Evolutionary conservation across 2,797 vertebrate species (phyloP).

Genomic region (Pseudochaenichthys georgianus): DNA sequence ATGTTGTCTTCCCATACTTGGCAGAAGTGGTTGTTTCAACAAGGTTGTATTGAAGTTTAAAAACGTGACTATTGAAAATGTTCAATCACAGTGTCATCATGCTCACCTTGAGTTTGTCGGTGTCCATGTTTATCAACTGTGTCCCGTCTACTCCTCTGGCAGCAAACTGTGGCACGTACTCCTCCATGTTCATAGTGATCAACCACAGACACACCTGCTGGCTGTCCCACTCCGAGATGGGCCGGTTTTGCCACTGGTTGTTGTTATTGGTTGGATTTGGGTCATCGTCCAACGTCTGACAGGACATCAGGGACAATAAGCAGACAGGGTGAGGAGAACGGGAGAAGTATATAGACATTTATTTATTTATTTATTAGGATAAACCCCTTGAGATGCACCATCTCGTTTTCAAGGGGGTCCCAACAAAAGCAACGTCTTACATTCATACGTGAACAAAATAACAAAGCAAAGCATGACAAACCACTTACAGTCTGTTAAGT

Average conservation of each 20-base stretch:
- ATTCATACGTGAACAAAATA: no score
- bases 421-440: no score
- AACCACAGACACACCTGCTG: slow-evolving; percentile 92
- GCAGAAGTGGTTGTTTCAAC: background rate
- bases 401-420: no score
- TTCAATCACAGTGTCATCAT: no score
- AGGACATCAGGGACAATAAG: slow-evolving; percentile 9
- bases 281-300: slow-evolving; percentile 88
- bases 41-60: no score
- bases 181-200: slow-evolving; percentile 91
- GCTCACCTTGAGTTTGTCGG: slow-evolving; percentile 90
- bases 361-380: no score
- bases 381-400: no score
- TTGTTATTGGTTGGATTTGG: slow-evolving; percentile 83
- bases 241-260: slow-evolving; percentile 88
- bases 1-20: background rate
- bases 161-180: slow-evolving; percentile 85
- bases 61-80: no score
- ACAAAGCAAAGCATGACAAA: no score
- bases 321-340: background rate
- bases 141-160: slow-evolving; percentile 86
- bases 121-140: slow-evolving; percentile 88
- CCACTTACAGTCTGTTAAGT: no score
- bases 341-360: background rate
- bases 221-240: slow-evolving; percentile 88